These are phyloP conservation scores for Leptodirus hochenwartii DNA, from an alignment of 2,888 invertebrate genomes.

Conservation along the genomic window DNA sequence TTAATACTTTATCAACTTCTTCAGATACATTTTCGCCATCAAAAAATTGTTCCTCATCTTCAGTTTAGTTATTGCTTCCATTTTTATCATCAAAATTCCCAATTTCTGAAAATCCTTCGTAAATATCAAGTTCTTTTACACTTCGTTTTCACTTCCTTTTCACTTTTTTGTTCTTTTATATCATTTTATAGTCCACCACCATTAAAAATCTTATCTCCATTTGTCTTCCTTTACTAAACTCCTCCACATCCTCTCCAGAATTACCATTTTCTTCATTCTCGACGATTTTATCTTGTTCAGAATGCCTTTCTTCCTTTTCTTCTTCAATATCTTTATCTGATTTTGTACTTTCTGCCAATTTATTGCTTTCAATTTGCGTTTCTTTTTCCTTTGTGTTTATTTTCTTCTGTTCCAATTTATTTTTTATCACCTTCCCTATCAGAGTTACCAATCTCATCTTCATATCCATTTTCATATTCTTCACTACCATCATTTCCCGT, in stretches of 20 bases:
- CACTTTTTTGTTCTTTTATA: slow-evolving; percentile 1
- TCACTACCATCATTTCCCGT: slow-evolving; percentile 10
- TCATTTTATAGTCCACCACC: background rate
- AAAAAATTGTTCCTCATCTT: too few species aligned
- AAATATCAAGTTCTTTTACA: background rate
- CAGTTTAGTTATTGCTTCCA: too few species aligned
- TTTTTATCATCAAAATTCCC: too few species aligned
- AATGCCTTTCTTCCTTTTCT: slow-evolving; percentile 4
- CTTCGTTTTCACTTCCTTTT: too few species aligned
- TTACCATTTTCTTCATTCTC: slow-evolving; percentile 5
- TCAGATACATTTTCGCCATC: too few species aligned
- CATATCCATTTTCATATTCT: slow-evolving; percentile 12
- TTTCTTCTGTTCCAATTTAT: slow-evolving; percentile 9
- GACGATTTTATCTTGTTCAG: slow-evolving; percentile 2
- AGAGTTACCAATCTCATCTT: slow-evolving; percentile 14
- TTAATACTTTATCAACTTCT: too few species aligned
- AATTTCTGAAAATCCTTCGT: background rate
- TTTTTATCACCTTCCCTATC: slow-evolving; percentile 12
- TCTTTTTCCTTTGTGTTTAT: slow-evolving; percentile 11
- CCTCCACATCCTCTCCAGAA: slow-evolving; percentile 4
- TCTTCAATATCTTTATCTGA: slow-evolving; percentile 7
- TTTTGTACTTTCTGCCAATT: slow-evolving; percentile 8
- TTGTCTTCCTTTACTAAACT: background rate
- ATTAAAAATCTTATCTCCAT: slow-evolving; percentile 2
- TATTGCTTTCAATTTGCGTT: slow-evolving; percentile 4